Evolutionary conservation across 37 sponge, comb jelly and placozoan species (phyloP).

Genomic region (Agelas oroides): DNA sequence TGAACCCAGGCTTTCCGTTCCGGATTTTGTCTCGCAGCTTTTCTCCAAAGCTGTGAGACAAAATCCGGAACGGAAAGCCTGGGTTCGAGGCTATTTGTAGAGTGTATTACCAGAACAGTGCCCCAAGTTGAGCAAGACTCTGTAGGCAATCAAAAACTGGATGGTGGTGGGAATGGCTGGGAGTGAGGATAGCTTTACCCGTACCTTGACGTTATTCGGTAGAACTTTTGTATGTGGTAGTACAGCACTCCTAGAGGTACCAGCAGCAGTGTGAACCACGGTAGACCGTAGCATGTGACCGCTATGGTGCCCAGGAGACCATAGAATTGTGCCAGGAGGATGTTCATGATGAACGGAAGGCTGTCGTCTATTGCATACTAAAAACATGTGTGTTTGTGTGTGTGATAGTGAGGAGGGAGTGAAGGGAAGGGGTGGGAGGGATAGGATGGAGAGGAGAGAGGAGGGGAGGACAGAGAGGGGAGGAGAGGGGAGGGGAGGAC

Average conservation of each 20-base stretch:
- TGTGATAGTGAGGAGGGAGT: background rate
- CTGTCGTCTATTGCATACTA: conserved; percentile 95
- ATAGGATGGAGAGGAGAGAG: background rate
- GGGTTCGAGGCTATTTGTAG: no score
- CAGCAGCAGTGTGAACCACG: conserved; percentile 85
- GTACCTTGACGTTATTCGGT: conserved; percentile 93
- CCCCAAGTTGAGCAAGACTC: no score
- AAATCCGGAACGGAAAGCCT: no score
- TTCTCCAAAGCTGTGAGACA: no score
- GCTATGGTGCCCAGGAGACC: conserved; percentile 88
- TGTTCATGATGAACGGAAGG: conserved; percentile 96
- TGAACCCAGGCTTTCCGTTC: no score
- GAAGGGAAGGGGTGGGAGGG: background rate
- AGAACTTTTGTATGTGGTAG: conserved; percentile 92
- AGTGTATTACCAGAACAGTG: no score
- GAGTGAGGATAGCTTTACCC: no score
- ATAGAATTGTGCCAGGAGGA: conserved; percentile 91
- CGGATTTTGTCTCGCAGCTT: no score
- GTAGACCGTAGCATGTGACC: conserved; percentile 93
- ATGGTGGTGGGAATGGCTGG: no score
- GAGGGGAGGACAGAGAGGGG: background rate
- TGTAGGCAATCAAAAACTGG: no score
- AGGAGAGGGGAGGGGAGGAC: background rate
- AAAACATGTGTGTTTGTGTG: no score
- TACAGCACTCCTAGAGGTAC: conserved; percentile 88